Percentiles rank a stretch among this genome's conserved stretches.
phyloP scores from a whole-genome alignment of 1,140 invertebrate genomes.

The Tachypleus tridentatus region DNA sequence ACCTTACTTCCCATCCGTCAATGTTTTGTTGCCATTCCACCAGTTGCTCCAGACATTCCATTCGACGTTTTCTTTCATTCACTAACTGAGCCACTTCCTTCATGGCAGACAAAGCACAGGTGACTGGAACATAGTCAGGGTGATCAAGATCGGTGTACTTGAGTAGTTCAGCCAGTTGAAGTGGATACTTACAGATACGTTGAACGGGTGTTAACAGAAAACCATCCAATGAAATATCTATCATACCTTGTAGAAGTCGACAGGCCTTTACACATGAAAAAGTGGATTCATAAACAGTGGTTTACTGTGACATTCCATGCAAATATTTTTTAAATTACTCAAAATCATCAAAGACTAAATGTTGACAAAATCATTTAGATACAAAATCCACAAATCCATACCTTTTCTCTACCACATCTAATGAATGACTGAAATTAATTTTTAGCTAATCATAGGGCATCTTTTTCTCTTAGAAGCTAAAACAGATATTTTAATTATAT shows the following conservation, averaged over 20 bases:
- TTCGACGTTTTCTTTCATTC: slow-evolving; percentile 63
- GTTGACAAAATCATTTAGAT: no score
- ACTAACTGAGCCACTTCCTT: slow-evolving; percentile 57
- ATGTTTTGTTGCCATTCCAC: slow-evolving; percentile 63
- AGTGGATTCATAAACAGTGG: no score
- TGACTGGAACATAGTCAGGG: slow-evolving; percentile 51
- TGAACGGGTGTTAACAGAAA: slow-evolving; percentile 80
- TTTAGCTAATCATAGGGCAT: no score
- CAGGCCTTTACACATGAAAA: slow-evolving; percentile 43
- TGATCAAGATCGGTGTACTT: slow-evolving; percentile 60
- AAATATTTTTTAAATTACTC: no score
- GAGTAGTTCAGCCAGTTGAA: slow-evolving; percentile 71
- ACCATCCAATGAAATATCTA: slow-evolving; percentile 74
- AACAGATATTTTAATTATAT: no score
- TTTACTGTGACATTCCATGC: no score
- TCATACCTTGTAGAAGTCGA: slow-evolving; percentile 58
- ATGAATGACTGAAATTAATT: no score
- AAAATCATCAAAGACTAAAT: no score
- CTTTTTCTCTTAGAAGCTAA: no score
- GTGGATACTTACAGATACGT: slow-evolving; percentile 83
- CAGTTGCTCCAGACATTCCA: slow-evolving; percentile 69
- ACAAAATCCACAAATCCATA: no score
- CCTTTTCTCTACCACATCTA: no score
- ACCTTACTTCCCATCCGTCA: slow-evolving; percentile 61
- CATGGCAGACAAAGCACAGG: slow-evolving; percentile 60